Conservation (phyloP, 2,113 vertebrate genomes). For the Mastomys coucha region DNA sequence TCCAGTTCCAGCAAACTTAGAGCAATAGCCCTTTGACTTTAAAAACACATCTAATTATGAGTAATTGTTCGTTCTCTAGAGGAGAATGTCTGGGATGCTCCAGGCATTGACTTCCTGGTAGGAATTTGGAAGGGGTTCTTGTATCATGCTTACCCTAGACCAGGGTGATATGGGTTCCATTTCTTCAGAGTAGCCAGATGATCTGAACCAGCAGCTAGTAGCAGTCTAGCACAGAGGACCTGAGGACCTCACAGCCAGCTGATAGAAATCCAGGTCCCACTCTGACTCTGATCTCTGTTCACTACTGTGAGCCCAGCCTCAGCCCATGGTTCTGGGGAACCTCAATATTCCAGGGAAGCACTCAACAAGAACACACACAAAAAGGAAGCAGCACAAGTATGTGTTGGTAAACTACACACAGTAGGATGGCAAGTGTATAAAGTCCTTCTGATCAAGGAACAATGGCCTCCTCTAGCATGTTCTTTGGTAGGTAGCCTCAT, state of each 20-base stretch:
- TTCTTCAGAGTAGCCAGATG: not conserved
- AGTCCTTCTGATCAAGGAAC: not conserved
- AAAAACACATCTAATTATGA: slow-evolving; percentile 50
- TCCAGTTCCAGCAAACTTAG: slow-evolving; percentile 65
- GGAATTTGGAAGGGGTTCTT: slow-evolving; percentile 20
- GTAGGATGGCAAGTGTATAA: not conserved
- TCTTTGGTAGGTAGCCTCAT: not conserved
- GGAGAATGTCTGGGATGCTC: not conserved
- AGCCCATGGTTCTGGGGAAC: not conserved
- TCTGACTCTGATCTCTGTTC: not conserved
- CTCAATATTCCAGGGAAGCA: not conserved
- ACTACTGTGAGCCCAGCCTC: not conserved
- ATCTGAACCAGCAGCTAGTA: not conserved
- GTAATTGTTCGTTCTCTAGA: slow-evolving; percentile 47
- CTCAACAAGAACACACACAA: not conserved
- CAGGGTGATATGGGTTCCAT: not conserved
- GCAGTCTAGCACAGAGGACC: not conserved
- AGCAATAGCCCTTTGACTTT: slow-evolving; percentile 56
- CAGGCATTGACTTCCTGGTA: slow-evolving; percentile 1
- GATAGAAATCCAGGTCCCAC: not conserved
- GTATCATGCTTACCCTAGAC: not conserved
- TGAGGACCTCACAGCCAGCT: not conserved
- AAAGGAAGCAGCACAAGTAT: not conserved
- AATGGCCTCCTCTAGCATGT: not conserved
- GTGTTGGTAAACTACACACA: not conserved